These are phyloP conservation scores for Bombycilla garrulus DNA, from an alignment of 2,113 vertebrate species.

Conservation along the genomic window DNA sequence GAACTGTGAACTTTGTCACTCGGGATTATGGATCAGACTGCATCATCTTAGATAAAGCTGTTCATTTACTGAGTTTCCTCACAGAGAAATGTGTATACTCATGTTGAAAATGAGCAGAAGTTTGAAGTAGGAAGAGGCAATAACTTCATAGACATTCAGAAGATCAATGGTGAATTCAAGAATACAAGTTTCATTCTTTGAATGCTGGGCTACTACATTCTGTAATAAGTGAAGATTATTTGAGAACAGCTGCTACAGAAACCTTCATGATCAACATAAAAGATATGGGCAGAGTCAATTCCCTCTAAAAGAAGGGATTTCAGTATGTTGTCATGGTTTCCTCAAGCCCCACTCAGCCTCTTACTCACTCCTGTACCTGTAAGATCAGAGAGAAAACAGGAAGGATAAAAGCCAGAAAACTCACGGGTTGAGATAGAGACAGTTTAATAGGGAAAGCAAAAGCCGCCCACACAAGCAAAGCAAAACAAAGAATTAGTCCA, in stretches of 20 bases:
- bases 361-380: neutral
- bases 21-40: neutral
- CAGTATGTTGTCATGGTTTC: neutral
- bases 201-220: neutral
- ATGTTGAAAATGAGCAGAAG: neutral
- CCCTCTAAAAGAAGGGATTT: neutral
- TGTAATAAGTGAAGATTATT: neutral
- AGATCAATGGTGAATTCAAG: neutral
- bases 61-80: neutral
- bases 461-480: neutral
- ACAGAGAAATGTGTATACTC: neutral
- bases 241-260: neutral
- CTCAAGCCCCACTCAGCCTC: accelerated
- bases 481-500: neutral
- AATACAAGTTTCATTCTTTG: neutral
- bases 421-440: neutral
- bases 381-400: neutral
- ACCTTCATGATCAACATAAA: neutral
- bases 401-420: neutral
- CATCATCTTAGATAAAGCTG: neutral
- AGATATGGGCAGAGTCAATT: neutral
- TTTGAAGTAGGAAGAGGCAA: neutral
- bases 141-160: neutral
- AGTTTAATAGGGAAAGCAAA: neutral
- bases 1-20: neutral